Evolutionary conservation across 2,888 invertebrate species (phyloP), one percentile per base, ranked within the genome.

Genomic region (Diarsia mendica): DNA sequence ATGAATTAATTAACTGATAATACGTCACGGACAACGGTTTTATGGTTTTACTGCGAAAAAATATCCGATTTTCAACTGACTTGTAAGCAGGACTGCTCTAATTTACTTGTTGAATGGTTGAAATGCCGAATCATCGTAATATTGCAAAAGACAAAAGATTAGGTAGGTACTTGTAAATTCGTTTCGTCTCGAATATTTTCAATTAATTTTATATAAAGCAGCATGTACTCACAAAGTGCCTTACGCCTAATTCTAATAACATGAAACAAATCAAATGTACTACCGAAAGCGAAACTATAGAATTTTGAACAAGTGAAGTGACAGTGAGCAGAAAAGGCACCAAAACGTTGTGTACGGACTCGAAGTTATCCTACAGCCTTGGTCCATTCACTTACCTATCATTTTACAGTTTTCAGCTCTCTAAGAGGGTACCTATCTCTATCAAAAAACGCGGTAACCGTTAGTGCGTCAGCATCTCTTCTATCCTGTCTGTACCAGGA

Each of bases 61-160:
- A 51, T n/a, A 18, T 10, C 33, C 9, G n/a, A 13, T 11, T 63
- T 6, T 8, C 5, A 11, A 23, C n/a, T 28, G 15, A 28, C n/a
- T n/a, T n/a, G n/a, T 10, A 67, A 60, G n/a, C 44, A 61, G 53
- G 55, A 49, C 53, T 61, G 33, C 44, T 23, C 60, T 1, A n/a
- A 55, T 28, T 58, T 67, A 82, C 60, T 66, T 79, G 49, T 23
- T 58, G 28, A 48, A 28, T 61, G 44, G 11, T 48, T 23, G 11
- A 48, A 58, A 58, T n/a, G 23, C 13, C 39, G 18, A 44, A 28
- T 39, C 39, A 39, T 67, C 9, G 49, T 10, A 51, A 33, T 46
- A 9, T 33, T 10, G 33, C 18, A 49, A 9, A 64, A 74, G n/a
- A 53, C n/a, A n/a, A n/a, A n/a, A n/a, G n/a, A n/a, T n/a, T n/a